Evolutionary conservation across 1,140 invertebrate genomes (phyloP), one percentile per base, ranked within the genome.

Genomic region (Panagrolaimus sp.): DNA sequence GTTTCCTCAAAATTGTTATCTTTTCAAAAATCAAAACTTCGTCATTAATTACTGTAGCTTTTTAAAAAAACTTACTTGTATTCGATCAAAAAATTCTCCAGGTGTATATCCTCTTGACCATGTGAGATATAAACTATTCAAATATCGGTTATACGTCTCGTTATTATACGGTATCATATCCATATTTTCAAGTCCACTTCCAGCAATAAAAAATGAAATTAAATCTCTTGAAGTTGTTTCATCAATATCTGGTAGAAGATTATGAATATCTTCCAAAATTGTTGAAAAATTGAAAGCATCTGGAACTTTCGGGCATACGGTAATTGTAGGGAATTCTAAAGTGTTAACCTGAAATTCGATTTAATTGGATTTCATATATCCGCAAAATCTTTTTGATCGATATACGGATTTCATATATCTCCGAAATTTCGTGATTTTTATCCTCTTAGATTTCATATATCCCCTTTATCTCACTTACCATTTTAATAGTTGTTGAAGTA

Each of bases 101-200:
- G 66, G 20, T 9, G 71, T 75, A 53, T 72, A 71, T 1, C 74
- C 74, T 16, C 66, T 64, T 0, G 74, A 74, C 78, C 78, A 80
- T 14, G 25, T 62, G n/a, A 77, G 63, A 62, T 82, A 82, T 16
- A 74, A 57, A 16, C 61, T 48, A 23, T 53, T 64, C 16, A 80
- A 48, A 20, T 69, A n/a, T 16, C 74, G 67, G 25, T 82, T 48
- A 68, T 80, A 82, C 9, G 77, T 78, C 0, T 68, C 27, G 65
- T 80, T 80, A 38, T 77, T 77, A 38, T 63, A 65, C 14, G 66
- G 57, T 11, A 80, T 62, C 5, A 38, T 61, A 57, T 73, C 70
- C 73, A 80, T 80, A 38, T 80, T 80, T 67, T 80, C 78, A 0
- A 80, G 63, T 13, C 78, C 78, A 66, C 71, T 82, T 11, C 80